Conservation (phyloP, 2,113 vertebrate species). For the cattle (Bos taurus) region ARS-UCD2.0 NC_037332.1:19966001-19966500, state of each 20-base stretch:
- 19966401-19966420: not conserved
- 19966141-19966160: not conserved
- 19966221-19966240: not conserved
- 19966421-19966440: not conserved
- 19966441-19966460: not conserved
- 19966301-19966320: not conserved
- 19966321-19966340: not conserved
- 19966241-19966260: not conserved
- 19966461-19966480: not conserved
- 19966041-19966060: not conserved
- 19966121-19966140: not conserved
- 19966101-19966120: not conserved
- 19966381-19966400: not conserved
- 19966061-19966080: not conserved
- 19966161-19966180: not conserved
- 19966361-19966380: not conserved
- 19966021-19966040: not conserved
- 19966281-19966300: not conserved
- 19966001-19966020: not conserved
- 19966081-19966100: not conserved
- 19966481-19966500: not conserved
- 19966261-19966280: not conserved
- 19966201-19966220: not conserved
- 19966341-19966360: not conserved
- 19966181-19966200: not conserved